Conservation (phyloP, 2,797 vertebrate species). For the Leptatherina wallacei region DNA sequence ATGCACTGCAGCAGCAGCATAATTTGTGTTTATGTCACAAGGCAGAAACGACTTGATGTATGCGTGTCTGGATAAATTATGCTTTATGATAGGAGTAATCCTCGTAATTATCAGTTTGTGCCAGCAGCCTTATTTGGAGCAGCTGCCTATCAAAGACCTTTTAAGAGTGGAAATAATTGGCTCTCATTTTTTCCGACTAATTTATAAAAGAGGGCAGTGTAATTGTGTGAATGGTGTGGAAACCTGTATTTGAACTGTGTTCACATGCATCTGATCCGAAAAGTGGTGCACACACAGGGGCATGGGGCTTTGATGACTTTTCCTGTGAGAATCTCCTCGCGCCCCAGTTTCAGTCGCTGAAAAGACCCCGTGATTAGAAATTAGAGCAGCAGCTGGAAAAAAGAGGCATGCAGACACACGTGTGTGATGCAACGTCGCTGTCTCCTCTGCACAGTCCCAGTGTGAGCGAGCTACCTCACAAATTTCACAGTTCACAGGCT, state of each 20-base stretch:
- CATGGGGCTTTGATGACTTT: slow-evolving; percentile 59
- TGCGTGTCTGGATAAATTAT: slow-evolving; percentile 19
- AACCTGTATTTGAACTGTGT: slow-evolving; percentile 63
- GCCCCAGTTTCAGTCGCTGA: slow-evolving; percentile 68
- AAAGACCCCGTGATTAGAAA: slow-evolving; percentile 51
- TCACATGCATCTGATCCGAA: slow-evolving; percentile 36
- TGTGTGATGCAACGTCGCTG: slow-evolving; percentile 47
- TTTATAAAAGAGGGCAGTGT: slow-evolving; percentile 41
- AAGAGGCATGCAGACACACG: slow-evolving; percentile 52
- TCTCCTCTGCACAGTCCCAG: slow-evolving; percentile 13
- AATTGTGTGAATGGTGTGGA: slow-evolving; percentile 38
- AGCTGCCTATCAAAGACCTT: slow-evolving; percentile 38
- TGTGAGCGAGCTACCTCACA: slow-evolving; percentile 23
- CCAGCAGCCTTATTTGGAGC: slow-evolving; percentile 39
- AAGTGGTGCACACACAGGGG: slow-evolving; percentile 55
- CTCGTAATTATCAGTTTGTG: slow-evolving; percentile 42
- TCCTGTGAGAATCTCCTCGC: slow-evolving; percentile 69
- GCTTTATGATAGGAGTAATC: slow-evolving; percentile 23
- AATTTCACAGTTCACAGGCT: slow-evolving; percentile 74
- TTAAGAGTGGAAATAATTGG: slow-evolving; percentile 31
- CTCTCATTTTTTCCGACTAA: slow-evolving; percentile 21
- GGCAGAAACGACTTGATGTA: slow-evolving; percentile 5
- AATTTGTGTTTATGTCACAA: slow-evolving; percentile 26
- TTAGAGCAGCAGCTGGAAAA: slow-evolving; percentile 72
- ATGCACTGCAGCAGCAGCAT: slow-evolving; percentile 56